phyloP scores from a whole-genome alignment of 2,113 vertebrate genomes.

The Platichthys flesus region DNA sequence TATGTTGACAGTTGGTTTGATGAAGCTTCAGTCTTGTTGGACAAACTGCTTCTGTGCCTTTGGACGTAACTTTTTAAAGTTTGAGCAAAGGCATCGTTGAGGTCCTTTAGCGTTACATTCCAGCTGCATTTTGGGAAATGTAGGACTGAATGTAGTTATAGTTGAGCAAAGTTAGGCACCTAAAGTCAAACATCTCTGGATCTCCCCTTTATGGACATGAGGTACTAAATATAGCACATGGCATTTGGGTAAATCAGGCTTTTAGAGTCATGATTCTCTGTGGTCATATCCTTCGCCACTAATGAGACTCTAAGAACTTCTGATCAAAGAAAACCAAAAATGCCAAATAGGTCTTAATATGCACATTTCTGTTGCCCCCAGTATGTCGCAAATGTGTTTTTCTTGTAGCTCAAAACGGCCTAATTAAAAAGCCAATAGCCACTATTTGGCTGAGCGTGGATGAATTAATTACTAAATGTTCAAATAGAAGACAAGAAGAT shows the following conservation, averaged over 20 bases:
- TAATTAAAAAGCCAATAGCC: conserved; percentile 11
- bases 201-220: not conserved
- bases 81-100: too few species aligned
- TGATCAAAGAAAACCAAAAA: not conserved
- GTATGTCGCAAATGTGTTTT: not conserved
- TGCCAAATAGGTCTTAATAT: not conserved
- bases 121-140: too few species aligned
- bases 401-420: not conserved
- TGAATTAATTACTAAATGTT: conserved; percentile 31
- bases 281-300: not conserved
- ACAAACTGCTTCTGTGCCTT: not conserved
- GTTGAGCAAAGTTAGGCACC: too few species aligned
- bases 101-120: too few species aligned
- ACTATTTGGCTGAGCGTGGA: conserved; percentile 26
- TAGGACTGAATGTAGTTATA: too few species aligned
- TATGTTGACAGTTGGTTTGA: not conserved
- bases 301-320: not conserved
- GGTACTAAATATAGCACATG: not conserved
- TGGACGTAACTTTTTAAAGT: not conserved
- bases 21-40: not conserved
- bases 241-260: not conserved
- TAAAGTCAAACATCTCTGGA: too few species aligned
- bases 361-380: not conserved
- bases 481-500: conserved; percentile 28
- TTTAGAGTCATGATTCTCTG: not conserved